These are phyloP conservation scores for Odontophorus gujanensis DNA, from an alignment of 2,113 vertebrate species.

Conservation along the genomic window DNA sequence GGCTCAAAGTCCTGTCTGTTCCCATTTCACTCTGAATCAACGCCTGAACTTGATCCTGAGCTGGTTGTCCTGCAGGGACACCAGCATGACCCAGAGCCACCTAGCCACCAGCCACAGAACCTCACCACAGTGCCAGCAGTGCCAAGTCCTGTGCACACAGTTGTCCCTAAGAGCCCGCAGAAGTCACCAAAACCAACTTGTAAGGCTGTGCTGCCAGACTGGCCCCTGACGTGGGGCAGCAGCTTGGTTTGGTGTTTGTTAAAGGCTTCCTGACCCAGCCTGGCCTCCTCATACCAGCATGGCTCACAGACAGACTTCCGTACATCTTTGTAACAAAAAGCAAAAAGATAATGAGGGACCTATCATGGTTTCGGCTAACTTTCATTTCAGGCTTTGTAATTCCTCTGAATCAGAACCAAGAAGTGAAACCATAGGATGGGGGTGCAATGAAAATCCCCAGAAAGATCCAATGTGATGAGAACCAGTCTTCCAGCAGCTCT, in stretches of 20 bases:
- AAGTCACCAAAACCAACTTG: neutral
- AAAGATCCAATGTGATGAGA: neutral
- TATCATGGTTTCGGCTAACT: neutral
- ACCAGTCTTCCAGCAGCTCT: fast-evolving
- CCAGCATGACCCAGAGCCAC: slow-evolving; percentile 40
- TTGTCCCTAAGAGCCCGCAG: neutral
- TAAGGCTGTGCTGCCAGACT: neutral
- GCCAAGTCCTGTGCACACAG: fast-evolving
- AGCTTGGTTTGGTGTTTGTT: neutral
- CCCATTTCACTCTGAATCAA: neutral
- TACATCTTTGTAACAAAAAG: neutral
- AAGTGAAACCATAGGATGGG: slow-evolving; percentile 24
- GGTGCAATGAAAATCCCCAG: slow-evolving; percentile 8
- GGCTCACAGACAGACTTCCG: neutral
- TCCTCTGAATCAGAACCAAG: slow-evolving; percentile 39
- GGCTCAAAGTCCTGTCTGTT: neutral
- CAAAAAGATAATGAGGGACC: neutral
- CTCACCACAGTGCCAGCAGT: neutral
- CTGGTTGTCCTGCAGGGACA: neutral
- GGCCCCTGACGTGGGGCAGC: fast-evolving
- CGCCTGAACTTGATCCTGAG: neutral
- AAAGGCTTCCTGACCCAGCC: neutral
- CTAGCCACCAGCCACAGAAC: slow-evolving; percentile 40
- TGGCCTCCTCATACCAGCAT: neutral
- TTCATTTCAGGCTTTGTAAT: slow-evolving; percentile 10